These are phyloP conservation scores for Mechanitis mazaeus DNA, from an alignment of 2,888 invertebrate genomes.

Conservation along the genomic window DNA sequence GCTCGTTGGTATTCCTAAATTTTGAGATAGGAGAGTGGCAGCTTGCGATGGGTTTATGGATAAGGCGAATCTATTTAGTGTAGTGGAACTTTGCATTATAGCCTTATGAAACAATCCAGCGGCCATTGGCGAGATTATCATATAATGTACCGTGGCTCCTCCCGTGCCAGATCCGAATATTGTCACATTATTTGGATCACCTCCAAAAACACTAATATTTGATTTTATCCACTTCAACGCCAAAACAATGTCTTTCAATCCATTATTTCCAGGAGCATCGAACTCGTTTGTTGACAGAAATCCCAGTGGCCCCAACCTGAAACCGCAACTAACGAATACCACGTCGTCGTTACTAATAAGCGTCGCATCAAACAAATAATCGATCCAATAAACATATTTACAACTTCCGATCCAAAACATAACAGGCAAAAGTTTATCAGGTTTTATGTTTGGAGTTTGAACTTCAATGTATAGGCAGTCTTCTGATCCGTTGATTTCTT, in stretches of 20 bases:
- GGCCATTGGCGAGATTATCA: constrained; percentile 71
- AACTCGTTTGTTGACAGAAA: constrained; percentile 65
- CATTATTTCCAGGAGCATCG: constrained; percentile 65
- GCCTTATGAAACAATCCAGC: constrained; percentile 66
- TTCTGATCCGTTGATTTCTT: constrained; percentile 49
- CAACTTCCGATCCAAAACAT: constrained; percentile 72
- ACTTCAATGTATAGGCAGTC: constrained; percentile 68
- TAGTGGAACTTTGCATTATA: constrained; percentile 65
- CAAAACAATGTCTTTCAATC: constrained; percentile 65
- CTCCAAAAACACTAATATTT: constrained; percentile 63
- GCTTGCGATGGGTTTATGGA: constrained; percentile 52
- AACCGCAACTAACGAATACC: constrained; percentile 64
- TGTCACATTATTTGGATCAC: constrained; percentile 66
- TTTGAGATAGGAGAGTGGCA: constrained; percentile 49
- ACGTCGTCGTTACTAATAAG: constrained; percentile 52
- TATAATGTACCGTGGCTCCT: constrained; percentile 63
- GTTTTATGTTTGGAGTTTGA: constrained; percentile 47
- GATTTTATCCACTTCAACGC: constrained; percentile 66
- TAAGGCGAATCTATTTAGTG: constrained; percentile 61
- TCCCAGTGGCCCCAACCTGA: constrained; percentile 65
- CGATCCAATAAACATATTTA: constrained; percentile 45
- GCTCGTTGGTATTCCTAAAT: constrained; percentile 46
- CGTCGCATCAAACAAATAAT: constrained; percentile 53
- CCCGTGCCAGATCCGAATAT: constrained; percentile 69
- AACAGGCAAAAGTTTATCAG: constrained; percentile 59